Conservation (phyloP, 2,113 vertebrate genomes). For the Engraulis encrasicolus region DNA sequence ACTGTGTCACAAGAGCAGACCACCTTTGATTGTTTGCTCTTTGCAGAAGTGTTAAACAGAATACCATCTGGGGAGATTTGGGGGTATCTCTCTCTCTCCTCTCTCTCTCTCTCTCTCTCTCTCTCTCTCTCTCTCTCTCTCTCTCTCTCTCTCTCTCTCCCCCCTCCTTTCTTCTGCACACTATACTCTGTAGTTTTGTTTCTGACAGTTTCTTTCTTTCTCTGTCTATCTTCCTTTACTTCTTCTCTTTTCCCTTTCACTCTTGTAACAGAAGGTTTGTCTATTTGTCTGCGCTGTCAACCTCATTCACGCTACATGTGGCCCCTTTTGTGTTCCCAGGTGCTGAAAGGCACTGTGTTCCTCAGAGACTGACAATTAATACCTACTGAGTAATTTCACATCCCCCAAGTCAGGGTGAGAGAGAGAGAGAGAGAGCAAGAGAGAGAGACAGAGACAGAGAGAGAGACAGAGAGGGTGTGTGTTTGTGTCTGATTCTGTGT, state of each 20-base stretch:
- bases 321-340: slow-evolving; percentile 53
- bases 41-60: neutral
- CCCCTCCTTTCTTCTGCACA: too few species aligned
- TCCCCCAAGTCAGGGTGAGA: slow-evolving; percentile 42
- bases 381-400: slow-evolving; percentile 39
- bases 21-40: too few species aligned
- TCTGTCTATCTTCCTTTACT: neutral
- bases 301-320: slow-evolving; percentile 39
- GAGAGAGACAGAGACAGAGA: too few species aligned
- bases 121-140: neutral
- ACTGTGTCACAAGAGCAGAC: too few species aligned
- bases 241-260: neutral
- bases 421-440: too few species aligned
- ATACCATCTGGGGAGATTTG: neutral
- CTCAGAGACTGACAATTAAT: slow-evolving; percentile 57
- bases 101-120: neutral
- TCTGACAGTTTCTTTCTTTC: too few species aligned
- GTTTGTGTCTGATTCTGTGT: slow-evolving; percentile 31
- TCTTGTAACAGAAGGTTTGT: slow-evolving; percentile 6
- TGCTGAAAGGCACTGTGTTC: slow-evolving; percentile 50
- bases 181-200: too few species aligned
- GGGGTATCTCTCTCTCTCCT: neutral
- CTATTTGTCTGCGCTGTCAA: slow-evolving; percentile 37
- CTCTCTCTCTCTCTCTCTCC: neutral
- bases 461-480: slow-evolving; percentile 30